Base-by-base conservation (phyloP, 2,113 vertebrate species). In the Eurypyga helias region DNA sequence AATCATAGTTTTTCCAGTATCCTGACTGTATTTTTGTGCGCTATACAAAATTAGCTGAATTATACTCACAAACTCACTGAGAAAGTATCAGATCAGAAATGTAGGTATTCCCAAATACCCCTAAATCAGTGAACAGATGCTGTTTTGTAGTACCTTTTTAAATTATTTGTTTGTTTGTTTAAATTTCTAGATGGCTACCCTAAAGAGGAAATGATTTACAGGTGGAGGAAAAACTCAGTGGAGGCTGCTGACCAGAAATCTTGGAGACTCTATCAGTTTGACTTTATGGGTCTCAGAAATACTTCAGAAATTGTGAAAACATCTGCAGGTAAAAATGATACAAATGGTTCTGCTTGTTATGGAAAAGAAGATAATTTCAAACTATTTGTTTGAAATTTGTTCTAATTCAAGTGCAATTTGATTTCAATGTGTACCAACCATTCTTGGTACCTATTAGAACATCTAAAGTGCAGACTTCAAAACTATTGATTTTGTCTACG, bases 261-360 rank as follows among this genome's bases (percentile, higher is more conserved):
- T 84, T 99, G 99, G 99, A 98, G 99, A 79, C 99, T 99, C 31
- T 99, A 99, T 96, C 99, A 99, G 96, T 99, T 99, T 98, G 99
- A 99, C 80, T 99, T 99, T 95, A 99, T 99, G 99, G 99, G 99
- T 79, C 98, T 99, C 93, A 98, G 99, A 95, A 99, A 99, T 97
- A 99, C 99, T 8, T 98, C 99, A 6, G 99, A 99, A 90, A 97
- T 98, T 52, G 97, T 99, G 92, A 98, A 98, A 90, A 99, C 99
- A 0, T 99, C 99, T 83, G 98, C 99, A 98, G 99, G 99, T 99
- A 98, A 95, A 98, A 93, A 36, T 62, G 2, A n/a, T 41, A 41
- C 14, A 62, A 77, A 76, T n/a, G 36, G 21, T 1, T 33, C 9
- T 14, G 9, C 11, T 90, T 81, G 48, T 21, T 54, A 80, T 57